Base-by-base conservation (phyloP, 2,888 invertebrate genomes). In the Lymantria dispar region DNA sequence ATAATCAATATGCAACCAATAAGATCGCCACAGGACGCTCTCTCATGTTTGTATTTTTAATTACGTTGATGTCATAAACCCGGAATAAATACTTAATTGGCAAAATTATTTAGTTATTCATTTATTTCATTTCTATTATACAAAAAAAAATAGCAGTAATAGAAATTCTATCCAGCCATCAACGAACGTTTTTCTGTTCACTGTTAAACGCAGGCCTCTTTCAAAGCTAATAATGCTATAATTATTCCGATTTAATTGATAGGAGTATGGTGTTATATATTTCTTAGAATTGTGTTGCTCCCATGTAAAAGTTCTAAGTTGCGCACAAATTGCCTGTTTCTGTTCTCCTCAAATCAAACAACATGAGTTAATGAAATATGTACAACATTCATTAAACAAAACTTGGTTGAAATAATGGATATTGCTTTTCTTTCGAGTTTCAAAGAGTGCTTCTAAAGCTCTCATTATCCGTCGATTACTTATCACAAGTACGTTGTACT, bases 341-440 rank as follows among this genome's bases (percentile, higher is more conserved):
- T 10, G 10, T 8, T 10, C 33, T 1, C 8, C 8, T 33, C 33
- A 33, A 33, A 33, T 33, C 33, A 10, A 33, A 33, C 8, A 33
- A 33, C 8, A 10, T 10, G 8, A 78, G 68, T 72, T 76, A 74
- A 64, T 76, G 77, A 74, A 85, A 82, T 85, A 84, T 82, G 83
- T 80, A 67, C 76, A 64, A 74, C 77, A 74, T 74, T 73, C 78
- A 68, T 68, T 77, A 76, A 80, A 85, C 82, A 87, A 86, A 85
- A 83, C 82, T 76, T 73, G 65, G 74, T 78, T 84, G 79, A 85
- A 85, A 88, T 89, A 88, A 88, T 89, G 87, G 87, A 88, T 88
- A 88, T 90, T 89, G 87, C 87, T 87, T 88, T 89, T 86, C 87
- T 88, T 87, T 86, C 78, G 78, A 87, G 87, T 87, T 87, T 87